These are phyloP conservation scores for Microplitis demolitor DNA, from an alignment of 1,140 invertebrate genomes.

Conservation along the genomic window DNA sequence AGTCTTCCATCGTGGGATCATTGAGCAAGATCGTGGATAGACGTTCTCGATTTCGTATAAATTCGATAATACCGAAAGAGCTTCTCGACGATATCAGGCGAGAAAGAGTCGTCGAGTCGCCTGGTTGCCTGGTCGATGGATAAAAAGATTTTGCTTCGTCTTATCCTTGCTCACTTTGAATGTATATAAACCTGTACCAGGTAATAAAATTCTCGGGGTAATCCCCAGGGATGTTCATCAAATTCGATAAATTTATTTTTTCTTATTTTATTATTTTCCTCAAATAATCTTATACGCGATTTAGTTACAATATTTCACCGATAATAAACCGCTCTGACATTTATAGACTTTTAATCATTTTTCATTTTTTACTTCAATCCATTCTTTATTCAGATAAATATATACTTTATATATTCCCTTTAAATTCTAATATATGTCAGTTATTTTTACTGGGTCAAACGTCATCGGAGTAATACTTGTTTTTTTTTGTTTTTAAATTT, in stretches of 20 bases:
- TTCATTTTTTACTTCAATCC: too few species aligned
- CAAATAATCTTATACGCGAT: neutral
- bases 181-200: conserved; percentile 9
- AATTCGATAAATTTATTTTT: neutral
- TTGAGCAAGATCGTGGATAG: conserved; percentile 38
- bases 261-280: neutral
- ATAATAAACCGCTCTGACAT: too few species aligned
- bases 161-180: conserved; percentile 9
- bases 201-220: neutral
- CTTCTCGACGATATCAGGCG: conserved; percentile 20
- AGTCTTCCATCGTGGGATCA: conserved; percentile 46
- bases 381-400: too few species aligned
- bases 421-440: too few species aligned
- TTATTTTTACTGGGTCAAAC: too few species aligned
- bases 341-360: too few species aligned
- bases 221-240: conserved; percentile 4
- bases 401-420: too few species aligned
- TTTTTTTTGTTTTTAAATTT: too few species aligned
- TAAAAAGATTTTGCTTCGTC: conserved; percentile 18
- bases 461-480: too few species aligned
- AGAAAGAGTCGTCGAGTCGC: conserved; percentile 33
- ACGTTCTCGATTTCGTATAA: conserved; percentile 43
- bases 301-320: too few species aligned
- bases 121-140: conserved; percentile 19
- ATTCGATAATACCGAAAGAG: conserved; percentile 43